Conservation (phyloP, 2,888 invertebrate genomes). For the Tetheella fluctuosa region DNA sequence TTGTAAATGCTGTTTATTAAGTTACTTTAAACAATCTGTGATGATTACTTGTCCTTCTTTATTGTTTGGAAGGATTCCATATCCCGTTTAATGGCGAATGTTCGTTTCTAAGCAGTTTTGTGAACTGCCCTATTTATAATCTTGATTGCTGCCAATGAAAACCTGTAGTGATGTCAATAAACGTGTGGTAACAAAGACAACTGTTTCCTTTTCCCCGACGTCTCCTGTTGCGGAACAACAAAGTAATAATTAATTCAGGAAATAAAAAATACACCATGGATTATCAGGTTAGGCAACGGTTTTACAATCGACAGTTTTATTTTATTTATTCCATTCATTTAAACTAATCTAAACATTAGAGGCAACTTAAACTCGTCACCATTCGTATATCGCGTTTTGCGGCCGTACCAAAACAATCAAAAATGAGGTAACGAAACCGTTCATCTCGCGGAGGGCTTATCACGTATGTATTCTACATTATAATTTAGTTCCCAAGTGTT, state of each 20-base stretch:
- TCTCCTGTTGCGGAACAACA: slow-evolving; percentile 48
- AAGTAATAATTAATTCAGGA: slow-evolving; percentile 9
- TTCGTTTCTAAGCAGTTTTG: slow-evolving; percentile 58
- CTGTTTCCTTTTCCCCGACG: slow-evolving; percentile 80
- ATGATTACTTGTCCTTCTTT: slow-evolving; percentile 39
- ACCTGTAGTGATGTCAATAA: slow-evolving; percentile 76
- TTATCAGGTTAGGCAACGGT: slow-evolving; percentile 14
- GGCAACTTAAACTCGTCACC: background rate
- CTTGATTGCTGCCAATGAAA: slow-evolving; percentile 47
- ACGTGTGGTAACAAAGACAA: slow-evolving; percentile 70
- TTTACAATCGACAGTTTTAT: background rate
- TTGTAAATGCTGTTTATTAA: slow-evolving; percentile 18
- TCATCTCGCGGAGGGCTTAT: slow-evolving; percentile 6
- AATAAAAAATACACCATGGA: slow-evolving; percentile 12
- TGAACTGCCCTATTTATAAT: slow-evolving; percentile 55
- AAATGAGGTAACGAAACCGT: slow-evolving; percentile 5
- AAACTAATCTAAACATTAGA: background rate
- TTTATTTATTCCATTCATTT: background rate
- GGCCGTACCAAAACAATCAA: slow-evolving; percentile 2
- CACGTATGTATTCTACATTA: slow-evolving; percentile 41
- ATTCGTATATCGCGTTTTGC: background rate
- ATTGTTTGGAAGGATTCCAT: slow-evolving; percentile 51
- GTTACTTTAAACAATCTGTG: slow-evolving; percentile 36
- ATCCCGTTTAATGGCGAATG: slow-evolving; percentile 42
- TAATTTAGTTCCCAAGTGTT: slow-evolving; percentile 33